A percentile compares a stretch with the other conserved stretches of the same genome.
phyloP scores from a whole-genome alignment of 2,113 vertebrate species.

The Athene noctua region DNA sequence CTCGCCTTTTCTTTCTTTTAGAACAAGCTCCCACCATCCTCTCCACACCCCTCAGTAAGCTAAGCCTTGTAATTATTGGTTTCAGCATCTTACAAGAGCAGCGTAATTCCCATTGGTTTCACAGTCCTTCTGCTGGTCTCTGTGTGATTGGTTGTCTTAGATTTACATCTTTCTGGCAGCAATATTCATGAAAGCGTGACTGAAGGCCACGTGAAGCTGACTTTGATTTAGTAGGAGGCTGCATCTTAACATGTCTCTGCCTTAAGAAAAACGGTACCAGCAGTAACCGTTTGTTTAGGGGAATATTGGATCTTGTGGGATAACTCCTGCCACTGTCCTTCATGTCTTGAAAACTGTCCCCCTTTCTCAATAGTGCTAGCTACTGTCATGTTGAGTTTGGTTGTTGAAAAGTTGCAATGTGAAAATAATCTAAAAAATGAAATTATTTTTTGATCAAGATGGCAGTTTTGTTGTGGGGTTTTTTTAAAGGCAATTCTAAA shows the following conservation, averaged over 20 bases:
- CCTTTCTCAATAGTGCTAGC: neutral
- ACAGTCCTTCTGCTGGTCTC: neutral
- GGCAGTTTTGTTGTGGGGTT: neutral
- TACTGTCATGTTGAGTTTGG: neutral
- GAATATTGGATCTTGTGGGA: neutral
- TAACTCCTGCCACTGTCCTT: neutral
- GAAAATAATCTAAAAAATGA: neutral
- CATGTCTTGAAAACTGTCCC: neutral
- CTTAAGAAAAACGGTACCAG: neutral
- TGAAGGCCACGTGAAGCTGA: neutral
- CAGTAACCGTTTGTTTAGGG: neutral
- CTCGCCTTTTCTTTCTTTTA: neutral
- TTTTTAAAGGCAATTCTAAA: neutral
- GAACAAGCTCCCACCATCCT: neutral
- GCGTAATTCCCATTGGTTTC: rapidly evolving
- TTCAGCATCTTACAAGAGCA: neutral
- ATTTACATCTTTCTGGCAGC: neutral
- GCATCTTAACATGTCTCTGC: neutral
- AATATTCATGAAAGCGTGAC: neutral
- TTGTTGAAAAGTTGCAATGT: neutral
- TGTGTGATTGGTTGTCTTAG: neutral
- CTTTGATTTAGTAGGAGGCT: neutral
- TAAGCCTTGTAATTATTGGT: neutral
- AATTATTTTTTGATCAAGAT: neutral
- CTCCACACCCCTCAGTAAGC: neutral